A percentile compares a stretch with the other conserved stretches of the same genome.
Conservation (phyloP, 2,888 invertebrate species). For the Zaprionus bogoriensis region DNA sequence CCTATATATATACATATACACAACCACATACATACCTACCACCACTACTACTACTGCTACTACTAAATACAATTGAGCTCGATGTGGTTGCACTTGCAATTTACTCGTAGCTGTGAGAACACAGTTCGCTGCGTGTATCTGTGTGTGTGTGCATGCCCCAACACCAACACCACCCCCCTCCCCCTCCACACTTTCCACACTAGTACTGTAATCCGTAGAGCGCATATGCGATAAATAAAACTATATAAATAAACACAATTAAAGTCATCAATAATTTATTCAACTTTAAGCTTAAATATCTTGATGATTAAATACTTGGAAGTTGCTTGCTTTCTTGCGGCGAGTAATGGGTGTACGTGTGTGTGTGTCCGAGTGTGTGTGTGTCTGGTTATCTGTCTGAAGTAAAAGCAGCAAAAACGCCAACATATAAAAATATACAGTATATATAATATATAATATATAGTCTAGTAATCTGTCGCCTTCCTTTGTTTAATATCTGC, state of each 20-base stretch:
- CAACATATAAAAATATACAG: constrained; percentile 73
- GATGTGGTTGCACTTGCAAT: constrained; percentile 60
- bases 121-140: constrained; percentile 1
- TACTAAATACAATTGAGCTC: constrained; percentile 61
- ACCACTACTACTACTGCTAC: too few relatives aligned
- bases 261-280: constrained; percentile 69
- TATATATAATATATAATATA: constrained; percentile 35
- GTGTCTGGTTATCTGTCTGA: constrained; percentile 35
- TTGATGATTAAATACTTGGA: constrained; percentile 66
- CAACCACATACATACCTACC: constrained; percentile 1
- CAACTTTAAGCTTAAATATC: constrained; percentile 62
- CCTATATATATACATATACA: constrained; percentile 19
- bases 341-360: constrained; percentile 29
- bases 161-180: too few relatives aligned
- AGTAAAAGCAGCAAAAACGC: constrained; percentile 73
- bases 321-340: constrained; percentile 28
- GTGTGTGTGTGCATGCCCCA: not conserved
- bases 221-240: not conserved
- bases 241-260: constrained; percentile 4
- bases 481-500: constrained; percentile 25
- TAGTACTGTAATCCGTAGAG: constrained; percentile 23
- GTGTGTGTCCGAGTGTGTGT: constrained; percentile 7
- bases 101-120: constrained; percentile 16
- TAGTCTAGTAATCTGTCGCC: constrained; percentile 22
- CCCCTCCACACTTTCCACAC: too few relatives aligned